phyloP scores from a whole-genome alignment of 2,888 invertebrate species.

The Plebejus anna region DNA sequence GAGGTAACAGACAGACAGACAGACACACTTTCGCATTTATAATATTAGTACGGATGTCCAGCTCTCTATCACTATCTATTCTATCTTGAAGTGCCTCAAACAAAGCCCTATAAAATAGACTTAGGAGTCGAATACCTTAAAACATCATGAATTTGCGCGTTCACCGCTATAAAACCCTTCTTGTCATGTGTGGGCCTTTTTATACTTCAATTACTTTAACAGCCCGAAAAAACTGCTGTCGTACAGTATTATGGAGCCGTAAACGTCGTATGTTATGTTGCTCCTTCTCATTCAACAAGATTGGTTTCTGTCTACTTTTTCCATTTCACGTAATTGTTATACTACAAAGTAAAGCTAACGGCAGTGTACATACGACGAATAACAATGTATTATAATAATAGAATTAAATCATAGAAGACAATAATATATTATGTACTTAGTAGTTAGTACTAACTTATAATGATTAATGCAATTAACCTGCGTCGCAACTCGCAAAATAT shows the following conservation, averaged over 20 bases:
- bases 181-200: conserved; percentile 26
- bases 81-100: neutral
- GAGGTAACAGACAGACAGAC: too few relatives aligned
- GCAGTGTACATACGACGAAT: neutral
- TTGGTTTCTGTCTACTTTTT: conserved; percentile 21
- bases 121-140: conserved; percentile 16
- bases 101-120: neutral
- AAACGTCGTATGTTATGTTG: conserved; percentile 5
- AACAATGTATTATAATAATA: neutral
- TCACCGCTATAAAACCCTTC: conserved; percentile 29
- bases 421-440: neutral
- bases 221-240: conserved; percentile 30
- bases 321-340: conserved; percentile 4
- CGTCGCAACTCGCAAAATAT: too few relatives aligned
- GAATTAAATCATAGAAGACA: neutral
- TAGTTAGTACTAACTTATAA: neutral
- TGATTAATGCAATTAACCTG: too few relatives aligned
- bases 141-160: conserved; percentile 20
- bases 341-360: neutral
- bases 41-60: neutral
- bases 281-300: conserved; percentile 1
- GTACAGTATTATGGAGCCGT: conserved; percentile 21
- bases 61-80: neutral
- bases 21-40: too few relatives aligned
- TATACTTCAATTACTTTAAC: conserved; percentile 29